A percentile compares a stretch with the other conserved stretches of the same genome.
phyloP scores from a whole-genome alignment of 2,797 vertebrate species.

The Cheirogaleus major region DNA sequence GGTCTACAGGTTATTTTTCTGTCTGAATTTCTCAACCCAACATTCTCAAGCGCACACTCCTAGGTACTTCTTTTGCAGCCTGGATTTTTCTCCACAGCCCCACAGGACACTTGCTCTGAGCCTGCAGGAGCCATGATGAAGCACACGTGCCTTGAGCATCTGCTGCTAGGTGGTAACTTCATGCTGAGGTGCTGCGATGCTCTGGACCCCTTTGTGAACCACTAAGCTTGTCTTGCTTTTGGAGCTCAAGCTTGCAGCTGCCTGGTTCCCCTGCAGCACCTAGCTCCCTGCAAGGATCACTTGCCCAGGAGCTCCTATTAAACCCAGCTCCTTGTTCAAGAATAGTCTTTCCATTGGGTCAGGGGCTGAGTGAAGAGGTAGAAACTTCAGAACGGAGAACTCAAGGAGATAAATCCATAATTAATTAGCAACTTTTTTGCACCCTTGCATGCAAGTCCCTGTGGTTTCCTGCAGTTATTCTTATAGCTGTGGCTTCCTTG shows the following conservation, averaged over 20 bases:
- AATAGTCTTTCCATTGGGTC: not conserved
- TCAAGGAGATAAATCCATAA: not conserved
- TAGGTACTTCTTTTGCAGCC: not conserved
- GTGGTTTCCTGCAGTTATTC: not conserved
- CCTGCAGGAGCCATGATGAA: accelerated
- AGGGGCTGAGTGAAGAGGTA: not conserved
- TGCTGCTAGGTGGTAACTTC: not conserved
- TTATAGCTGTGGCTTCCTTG: not conserved
- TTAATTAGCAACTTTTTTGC: not conserved
- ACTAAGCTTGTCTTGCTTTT: not conserved
- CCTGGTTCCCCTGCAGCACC: not conserved
- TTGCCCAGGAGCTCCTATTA: accelerated
- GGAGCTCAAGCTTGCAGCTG: not conserved
- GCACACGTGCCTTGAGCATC: not conserved
- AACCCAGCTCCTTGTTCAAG: not conserved
- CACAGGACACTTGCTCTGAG: not conserved
- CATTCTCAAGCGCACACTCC: not conserved
- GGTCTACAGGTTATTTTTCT: not conserved
- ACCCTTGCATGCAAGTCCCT: not conserved
- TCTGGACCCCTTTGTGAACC: not conserved
- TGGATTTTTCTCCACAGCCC: not conserved
- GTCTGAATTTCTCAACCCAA: not conserved
- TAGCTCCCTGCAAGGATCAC: not conserved
- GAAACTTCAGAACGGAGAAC: not conserved
- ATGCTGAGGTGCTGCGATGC: accelerated